Base-by-base conservation (phyloP, 2,888 invertebrate species). In the Ochropleura plecta region DNA sequence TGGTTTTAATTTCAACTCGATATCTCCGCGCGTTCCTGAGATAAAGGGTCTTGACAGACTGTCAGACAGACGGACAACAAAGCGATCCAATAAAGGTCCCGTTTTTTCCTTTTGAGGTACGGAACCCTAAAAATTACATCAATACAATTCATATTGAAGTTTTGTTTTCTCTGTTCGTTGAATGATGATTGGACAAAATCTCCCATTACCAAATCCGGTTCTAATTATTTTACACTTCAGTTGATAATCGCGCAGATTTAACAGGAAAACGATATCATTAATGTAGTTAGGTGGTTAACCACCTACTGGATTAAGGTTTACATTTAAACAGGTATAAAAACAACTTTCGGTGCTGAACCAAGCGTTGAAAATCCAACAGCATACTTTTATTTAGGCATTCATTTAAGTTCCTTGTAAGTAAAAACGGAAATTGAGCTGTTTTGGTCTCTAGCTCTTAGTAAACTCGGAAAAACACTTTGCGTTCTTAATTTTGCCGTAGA, bases 181-280 rank as follows among this genome's bases (percentile, higher is more conserved):
- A 70, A 77, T 16, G 46, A 62, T 81, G 66, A 81, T 76, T 66
- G 12, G 44, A n/a, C 78, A 46, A 59, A 75, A 70, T 81, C 30
- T 63, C 66, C 51, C 12, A 57, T 68, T 53, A 81, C 44, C 0
- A 60, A 70, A 49, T 65, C 59, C 16, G 5, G 42, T 63, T 57
- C 48, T 44, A 46, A 70, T 69, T 40, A 81, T 62, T 81, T 81
- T 30, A 70, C 73, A 79, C 44, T 82, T 55, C 7, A 64, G 59
- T 70, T 12, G 51, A 16, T 59, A 63, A 64, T 71, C 16, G 20
- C 48, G n/a, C 46, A 76, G 46, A 81, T 63, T 67, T 57, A 79
- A 79, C 83, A 76, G 73, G 73, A 79, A 83, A 82, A 79, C 3
- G 44, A 20, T 51, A 51, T 48, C 9, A 64, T 30, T 6, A 7